Evolutionary conservation across 2,113 vertebrate species (phyloP).

Genomic region (Loxodonta africana): DNA sequence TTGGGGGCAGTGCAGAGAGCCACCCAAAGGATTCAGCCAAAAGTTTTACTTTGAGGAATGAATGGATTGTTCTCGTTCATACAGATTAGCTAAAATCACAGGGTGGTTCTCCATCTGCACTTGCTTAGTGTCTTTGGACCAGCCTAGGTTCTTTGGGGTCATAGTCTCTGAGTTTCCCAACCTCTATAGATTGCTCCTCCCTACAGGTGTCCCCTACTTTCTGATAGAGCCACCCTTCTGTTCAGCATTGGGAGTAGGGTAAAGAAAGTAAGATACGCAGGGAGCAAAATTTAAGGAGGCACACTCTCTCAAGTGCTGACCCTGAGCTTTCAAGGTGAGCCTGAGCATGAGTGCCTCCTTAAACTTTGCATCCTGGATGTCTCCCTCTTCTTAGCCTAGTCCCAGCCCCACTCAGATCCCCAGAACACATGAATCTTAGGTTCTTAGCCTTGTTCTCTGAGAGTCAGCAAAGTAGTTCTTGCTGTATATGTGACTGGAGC

Average conservation of each 20-base stretch:
- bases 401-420: neutral
- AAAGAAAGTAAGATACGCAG: neutral
- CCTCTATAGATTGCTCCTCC: neutral
- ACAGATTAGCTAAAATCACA: no score
- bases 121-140: neutral
- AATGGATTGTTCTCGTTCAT: neutral
- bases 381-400: no score
- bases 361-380: neutral
- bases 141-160: neutral
- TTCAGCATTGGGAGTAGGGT: neutral
- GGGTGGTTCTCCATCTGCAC: no score
- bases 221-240: neutral
- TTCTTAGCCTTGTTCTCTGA: neutral
- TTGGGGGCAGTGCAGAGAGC: neutral
- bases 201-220: fast-evolving
- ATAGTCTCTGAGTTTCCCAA: neutral
- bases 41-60: neutral
- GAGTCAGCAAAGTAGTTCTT: neutral
- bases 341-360: neutral
- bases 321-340: neutral
- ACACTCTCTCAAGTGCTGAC: fast-evolving
- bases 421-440: neutral
- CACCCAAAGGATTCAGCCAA: neutral
- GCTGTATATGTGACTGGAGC: neutral
- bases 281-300: neutral